phyloP scores from a whole-genome alignment of 2,113 vertebrate species.

The Hemiprocne comata region DNA sequence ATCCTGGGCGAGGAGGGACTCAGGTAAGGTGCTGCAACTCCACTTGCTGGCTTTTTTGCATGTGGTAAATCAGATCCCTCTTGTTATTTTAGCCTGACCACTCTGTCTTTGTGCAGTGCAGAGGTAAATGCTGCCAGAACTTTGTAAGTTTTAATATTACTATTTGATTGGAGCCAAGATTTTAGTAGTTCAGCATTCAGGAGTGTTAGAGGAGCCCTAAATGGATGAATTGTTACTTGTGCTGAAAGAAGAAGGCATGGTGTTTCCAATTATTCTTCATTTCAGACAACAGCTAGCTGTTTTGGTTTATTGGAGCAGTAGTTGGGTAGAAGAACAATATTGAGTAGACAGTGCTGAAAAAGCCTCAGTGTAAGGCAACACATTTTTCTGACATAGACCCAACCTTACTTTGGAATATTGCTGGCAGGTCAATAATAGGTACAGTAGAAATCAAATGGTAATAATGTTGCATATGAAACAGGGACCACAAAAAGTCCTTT shows the following conservation, averaged over 20 bases:
- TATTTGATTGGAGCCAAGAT: background rate
- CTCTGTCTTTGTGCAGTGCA: fast-evolving
- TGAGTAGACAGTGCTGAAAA: conserved; percentile 51
- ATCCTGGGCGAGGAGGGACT: background rate
- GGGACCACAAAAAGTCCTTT: conserved; percentile 59
- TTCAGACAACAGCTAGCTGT: conserved; percentile 74
- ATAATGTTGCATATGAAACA: conserved; percentile 62
- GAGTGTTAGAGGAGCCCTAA: conserved; percentile 65
- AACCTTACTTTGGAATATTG: conserved; percentile 72
- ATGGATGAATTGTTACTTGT: conserved; percentile 66
- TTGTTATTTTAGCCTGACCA: background rate
- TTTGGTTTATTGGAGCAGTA: conserved; percentile 54
- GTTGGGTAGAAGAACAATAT: conserved; percentile 48
- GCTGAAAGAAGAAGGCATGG: conserved; percentile 66
- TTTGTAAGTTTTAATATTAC: conserved; percentile 1
- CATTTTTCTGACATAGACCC: conserved; percentile 67
- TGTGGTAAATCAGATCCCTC: background rate
- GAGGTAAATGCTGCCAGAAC: conserved; percentile 12
- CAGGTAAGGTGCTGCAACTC: background rate
- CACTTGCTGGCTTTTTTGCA: background rate
- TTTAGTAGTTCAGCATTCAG: background rate
- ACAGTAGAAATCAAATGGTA: conserved; percentile 58
- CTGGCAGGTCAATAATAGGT: conserved; percentile 67
- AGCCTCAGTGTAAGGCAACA: conserved; percentile 64
- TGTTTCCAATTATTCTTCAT: conserved; percentile 71